phyloP scores from a whole-genome alignment of 1,140 invertebrate species.

The Bicyclus anynana region DNA sequence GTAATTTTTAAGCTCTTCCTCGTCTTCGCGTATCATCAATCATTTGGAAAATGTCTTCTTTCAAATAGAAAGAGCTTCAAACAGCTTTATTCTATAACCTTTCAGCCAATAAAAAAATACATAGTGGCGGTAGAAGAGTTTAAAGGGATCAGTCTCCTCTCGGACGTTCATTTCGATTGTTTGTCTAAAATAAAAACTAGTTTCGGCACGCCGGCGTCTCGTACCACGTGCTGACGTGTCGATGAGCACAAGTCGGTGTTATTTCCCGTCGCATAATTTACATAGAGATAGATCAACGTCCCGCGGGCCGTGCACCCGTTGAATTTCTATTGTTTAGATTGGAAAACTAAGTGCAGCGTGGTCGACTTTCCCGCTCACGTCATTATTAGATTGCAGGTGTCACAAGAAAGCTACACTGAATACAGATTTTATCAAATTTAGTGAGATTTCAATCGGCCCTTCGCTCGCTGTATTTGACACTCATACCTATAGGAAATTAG shows the following conservation, averaged over 20 bases:
- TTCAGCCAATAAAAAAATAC: too few relatives aligned
- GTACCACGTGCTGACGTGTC: conserved; percentile 49
- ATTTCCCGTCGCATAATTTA: conserved; percentile 74
- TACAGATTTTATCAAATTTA: conserved; percentile 20
- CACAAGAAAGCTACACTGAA: conserved; percentile 20
- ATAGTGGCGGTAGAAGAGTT: too few relatives aligned
- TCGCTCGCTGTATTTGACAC: neutral
- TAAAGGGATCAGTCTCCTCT: too few relatives aligned
- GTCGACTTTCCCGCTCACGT: conserved; percentile 60
- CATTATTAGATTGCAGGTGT: conserved; percentile 61
- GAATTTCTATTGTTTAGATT: conserved; percentile 77
- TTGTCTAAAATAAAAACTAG: neutral
- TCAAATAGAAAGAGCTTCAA: too few relatives aligned
- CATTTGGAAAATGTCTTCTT: too few relatives aligned
- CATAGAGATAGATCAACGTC: conserved; percentile 73
- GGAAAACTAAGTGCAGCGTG: conserved; percentile 70
- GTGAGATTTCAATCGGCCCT: conserved; percentile 1
- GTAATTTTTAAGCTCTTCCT: too few relatives aligned
- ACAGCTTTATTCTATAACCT: too few relatives aligned
- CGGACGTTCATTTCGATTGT: neutral
- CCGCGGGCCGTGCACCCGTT: conserved; percentile 68
- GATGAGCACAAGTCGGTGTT: conserved; percentile 66
- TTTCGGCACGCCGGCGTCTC: neutral
- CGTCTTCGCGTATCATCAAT: too few relatives aligned
- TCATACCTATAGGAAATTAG: too few relatives aligned